These are phyloP conservation scores for Oenanthe oenanthe DNA, from an alignment of 2,113 vertebrate species.

Conservation along the genomic window DNA sequence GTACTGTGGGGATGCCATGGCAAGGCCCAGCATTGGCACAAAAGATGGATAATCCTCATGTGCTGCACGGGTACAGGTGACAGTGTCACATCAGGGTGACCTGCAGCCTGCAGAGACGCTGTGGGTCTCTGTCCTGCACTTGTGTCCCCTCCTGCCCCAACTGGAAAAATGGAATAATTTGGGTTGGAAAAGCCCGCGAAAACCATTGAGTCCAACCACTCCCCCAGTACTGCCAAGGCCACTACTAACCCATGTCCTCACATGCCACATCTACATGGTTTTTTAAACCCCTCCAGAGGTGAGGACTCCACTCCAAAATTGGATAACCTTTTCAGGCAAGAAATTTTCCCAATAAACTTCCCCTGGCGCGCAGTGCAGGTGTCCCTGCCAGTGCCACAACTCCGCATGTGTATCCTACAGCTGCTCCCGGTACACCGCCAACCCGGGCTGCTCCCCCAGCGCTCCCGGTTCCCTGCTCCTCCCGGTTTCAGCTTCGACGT, in stretches of 20 bases:
- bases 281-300: background rate
- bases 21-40: background rate
- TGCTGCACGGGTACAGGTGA: background rate
- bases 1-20: background rate
- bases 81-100: background rate
- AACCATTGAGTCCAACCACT: background rate
- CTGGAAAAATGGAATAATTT: background rate
- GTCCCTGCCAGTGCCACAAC: background rate
- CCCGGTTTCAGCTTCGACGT: background rate
- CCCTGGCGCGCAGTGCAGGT: background rate
- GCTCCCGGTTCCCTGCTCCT: background rate
- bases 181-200: background rate
- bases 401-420: background rate
- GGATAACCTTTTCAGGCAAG: background rate
- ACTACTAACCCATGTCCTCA: background rate
- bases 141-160: background rate
- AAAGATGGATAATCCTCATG: background rate
- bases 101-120: background rate
- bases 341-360: background rate
- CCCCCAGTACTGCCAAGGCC: background rate
- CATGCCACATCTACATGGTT: background rate
- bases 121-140: background rate
- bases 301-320: too few relatives aligned
- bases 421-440: background rate
- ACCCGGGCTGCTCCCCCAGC: background rate